Evolutionary conservation across 2,797 vertebrate genomes (phyloP).

Genomic region (Molossus alvarezi): DNA sequence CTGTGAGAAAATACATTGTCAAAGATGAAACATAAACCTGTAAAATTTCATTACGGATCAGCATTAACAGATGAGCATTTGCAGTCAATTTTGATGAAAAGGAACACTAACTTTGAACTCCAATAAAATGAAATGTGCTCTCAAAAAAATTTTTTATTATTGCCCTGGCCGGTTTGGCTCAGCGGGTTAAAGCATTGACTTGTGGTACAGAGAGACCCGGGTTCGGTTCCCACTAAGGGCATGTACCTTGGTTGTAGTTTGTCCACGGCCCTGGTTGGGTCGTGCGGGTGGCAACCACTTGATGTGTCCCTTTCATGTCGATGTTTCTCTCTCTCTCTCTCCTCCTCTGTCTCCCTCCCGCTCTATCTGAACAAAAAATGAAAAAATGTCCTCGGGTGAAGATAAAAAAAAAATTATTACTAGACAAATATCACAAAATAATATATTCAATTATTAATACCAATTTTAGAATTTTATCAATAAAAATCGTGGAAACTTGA

Average conservation of each 20-base stretch:
- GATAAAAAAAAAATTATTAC: neutral
- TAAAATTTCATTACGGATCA: neutral
- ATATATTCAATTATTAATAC: neutral
- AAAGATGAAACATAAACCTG: neutral
- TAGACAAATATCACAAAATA: neutral
- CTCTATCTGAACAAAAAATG: no score
- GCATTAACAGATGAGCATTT: neutral
- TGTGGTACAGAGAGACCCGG: no score
- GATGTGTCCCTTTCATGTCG: no score
- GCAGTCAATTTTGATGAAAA: neutral
- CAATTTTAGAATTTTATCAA: slow-evolving; percentile 45
- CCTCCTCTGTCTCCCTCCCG: no score
- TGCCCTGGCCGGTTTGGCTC: no score
- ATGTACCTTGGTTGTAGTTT: no score
- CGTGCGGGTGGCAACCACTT: no score
- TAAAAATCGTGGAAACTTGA: neutral
- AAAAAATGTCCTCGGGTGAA: no score
- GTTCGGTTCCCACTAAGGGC: no score
- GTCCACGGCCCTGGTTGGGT: no score
- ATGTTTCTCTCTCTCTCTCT: no score
- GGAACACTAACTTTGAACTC: neutral
- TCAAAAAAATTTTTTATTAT: neutral
- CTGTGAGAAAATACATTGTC: neutral
- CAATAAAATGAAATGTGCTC: neutral
- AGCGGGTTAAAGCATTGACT: no score